phyloP scores from a whole-genome alignment of 2,888 invertebrate species.

The Tanytarsus gracilentus region DNA sequence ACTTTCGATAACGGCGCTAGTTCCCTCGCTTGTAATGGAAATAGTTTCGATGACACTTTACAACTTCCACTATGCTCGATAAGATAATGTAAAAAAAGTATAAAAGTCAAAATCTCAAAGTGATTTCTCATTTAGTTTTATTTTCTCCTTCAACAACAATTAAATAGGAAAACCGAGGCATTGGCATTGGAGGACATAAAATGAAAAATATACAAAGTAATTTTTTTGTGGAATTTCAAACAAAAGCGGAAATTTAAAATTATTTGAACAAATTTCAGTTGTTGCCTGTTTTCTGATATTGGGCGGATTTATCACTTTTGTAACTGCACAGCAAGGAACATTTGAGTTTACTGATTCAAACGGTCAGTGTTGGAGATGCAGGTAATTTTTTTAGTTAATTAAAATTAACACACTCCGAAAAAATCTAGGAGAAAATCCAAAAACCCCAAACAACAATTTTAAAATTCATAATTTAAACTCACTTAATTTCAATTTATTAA shows the following conservation, averaged over 20 bases:
- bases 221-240: constrained; percentile 17
- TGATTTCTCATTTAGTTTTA: too few relatives aligned
- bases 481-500: too few relatives aligned
- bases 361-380: constrained; percentile 4
- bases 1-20: too few relatives aligned
- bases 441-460: too few relatives aligned
- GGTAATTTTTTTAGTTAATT: too few relatives aligned
- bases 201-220: not conserved
- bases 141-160: too few relatives aligned
- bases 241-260: not conserved
- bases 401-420: too few relatives aligned
- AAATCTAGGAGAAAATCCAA: too few relatives aligned
- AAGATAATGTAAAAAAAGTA: not conserved
- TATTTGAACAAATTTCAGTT: constrained; percentile 12
- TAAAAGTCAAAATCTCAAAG: not conserved
- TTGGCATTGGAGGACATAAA: not conserved
- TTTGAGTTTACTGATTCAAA: not conserved
- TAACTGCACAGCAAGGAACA: not conserved
- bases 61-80: constrained; percentile 2
- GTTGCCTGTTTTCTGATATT: constrained; percentile 17
- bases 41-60: not conserved
- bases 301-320: constrained; percentile 7
- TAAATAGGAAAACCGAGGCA: not conserved
- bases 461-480: too few relatives aligned
- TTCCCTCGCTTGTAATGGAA: too few relatives aligned